phyloP scores from a whole-genome alignment of 2,888 invertebrate genomes.

The Drymonia ruficornis region DNA sequence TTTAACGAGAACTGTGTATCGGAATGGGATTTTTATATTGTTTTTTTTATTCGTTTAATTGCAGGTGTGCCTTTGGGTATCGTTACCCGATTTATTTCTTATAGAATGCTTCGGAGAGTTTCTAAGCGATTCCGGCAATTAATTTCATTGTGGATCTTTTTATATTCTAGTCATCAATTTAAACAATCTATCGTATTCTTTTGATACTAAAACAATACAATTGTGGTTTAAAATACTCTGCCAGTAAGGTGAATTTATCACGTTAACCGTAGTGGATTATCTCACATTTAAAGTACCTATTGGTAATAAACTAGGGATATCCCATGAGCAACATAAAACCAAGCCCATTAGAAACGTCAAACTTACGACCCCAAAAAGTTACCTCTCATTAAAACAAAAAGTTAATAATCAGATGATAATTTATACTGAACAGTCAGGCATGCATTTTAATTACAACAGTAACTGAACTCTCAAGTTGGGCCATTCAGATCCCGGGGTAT shows the following conservation, averaged over 20 bases:
- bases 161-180: no score
- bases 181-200: no score
- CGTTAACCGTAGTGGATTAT: not conserved
- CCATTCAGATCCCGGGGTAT: slow-evolving; percentile 31
- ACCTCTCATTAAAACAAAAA: slow-evolving; percentile 42
- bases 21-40: slow-evolving; percentile 21
- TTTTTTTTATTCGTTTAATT: slow-evolving; percentile 38
- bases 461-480: slow-evolving; percentile 44
- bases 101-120: slow-evolving; percentile 13
- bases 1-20: slow-evolving; percentile 55
- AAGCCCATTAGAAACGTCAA: slow-evolving; percentile 43
- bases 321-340: slow-evolving; percentile 35
- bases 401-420: slow-evolving; percentile 47
- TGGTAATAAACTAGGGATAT: slow-evolving; percentile 34
- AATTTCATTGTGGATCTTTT: no score
- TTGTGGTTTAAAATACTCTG: no score
- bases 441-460: slow-evolving; percentile 52
- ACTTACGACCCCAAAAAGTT: slow-evolving; percentile 44
- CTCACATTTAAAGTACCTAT: slow-evolving; percentile 32
- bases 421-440: slow-evolving; percentile 39
- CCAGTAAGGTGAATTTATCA: no score
- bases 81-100: slow-evolving; percentile 20
- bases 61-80: slow-evolving; percentile 33
- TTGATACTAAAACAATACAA: no score
- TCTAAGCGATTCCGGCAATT: slow-evolving; percentile 19